Percentiles rank a stretch among this genome's conserved stretches.
Conservation (phyloP, 2,888 invertebrate species). For the Arenicola marina region DNA sequence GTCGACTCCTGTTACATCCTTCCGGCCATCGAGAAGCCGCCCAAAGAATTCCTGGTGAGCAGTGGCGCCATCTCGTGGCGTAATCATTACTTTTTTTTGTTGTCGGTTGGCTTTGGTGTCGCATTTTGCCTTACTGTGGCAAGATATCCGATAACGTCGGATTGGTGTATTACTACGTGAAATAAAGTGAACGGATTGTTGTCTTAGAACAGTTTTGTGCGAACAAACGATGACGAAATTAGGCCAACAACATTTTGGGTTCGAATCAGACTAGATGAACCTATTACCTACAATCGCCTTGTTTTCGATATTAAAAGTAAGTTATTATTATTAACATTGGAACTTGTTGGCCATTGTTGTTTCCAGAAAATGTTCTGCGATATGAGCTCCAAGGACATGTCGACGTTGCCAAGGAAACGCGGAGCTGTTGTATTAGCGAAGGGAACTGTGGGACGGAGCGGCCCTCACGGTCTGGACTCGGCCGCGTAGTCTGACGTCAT, state of each 20-base stretch:
- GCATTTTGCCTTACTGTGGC: neutral
- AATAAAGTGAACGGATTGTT: too few species aligned
- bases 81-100: too few species aligned
- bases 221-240: too few species aligned
- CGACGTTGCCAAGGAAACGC: slow-evolving; percentile 31
- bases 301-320: too few species aligned
- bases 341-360: too few species aligned
- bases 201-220: too few species aligned
- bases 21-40: slow-evolving; percentile 33
- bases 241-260: too few species aligned
- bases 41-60: slow-evolving; percentile 35
- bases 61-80: neutral
- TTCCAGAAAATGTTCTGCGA: slow-evolving; percentile 26
- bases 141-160: too few species aligned
- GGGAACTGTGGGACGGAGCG: slow-evolving; percentile 27
- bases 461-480: slow-evolving; percentile 17
- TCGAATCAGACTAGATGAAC: too few species aligned
- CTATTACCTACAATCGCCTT: too few species aligned
- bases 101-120: neutral
- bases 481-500: slow-evolving; percentile 14
- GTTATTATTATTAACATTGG: too few species aligned
- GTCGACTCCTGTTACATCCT: slow-evolving; percentile 35
- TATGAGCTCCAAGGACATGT: slow-evolving; percentile 25
- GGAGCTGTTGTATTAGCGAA: slow-evolving; percentile 26
- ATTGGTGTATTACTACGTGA: too few species aligned